Base-by-base conservation (phyloP, 2,888 invertebrate genomes). In the Drosophila testacea region DNA sequence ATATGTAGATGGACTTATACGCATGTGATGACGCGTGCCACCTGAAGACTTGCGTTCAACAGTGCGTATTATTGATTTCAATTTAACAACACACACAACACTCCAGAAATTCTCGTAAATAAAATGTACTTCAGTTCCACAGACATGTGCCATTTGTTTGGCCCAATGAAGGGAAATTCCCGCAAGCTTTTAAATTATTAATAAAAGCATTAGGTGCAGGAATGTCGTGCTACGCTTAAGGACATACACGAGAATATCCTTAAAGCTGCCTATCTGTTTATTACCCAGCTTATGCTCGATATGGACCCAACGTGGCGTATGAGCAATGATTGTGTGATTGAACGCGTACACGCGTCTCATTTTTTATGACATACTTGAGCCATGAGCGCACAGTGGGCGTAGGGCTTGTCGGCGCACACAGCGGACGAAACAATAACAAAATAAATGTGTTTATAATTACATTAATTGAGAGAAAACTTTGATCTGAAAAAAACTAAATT, bases 251-350 rank as follows among this genome's bases (percentile, higher is more conserved):
- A 30, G 16, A 10, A 56, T 44, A 56, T 77, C 39, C 60, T 65
- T 77, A 60, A 71, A 70, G 73, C 77, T 34, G 30, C 28, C 44
- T 56, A 50, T 47, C 47, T 52, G 51, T 62, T 72, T 68, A 57
- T 55, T 68, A 39, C 13, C 16, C 30, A 22, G 42, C 63, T 61
- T 52, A 66, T 28, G 28, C 30, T 9, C 6, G n/a, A 47, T n/a
- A 28, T 27, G 38, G 13, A 13, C 34, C 11, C 63, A 63, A 64
- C 72, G 65, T 34, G 63, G 76, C 79, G 76, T 74, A 82, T 82
- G 86, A 69, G 80, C 61, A 64, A 80, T 67, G 50, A 50, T 55
- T 47, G 60, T 52, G 44, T 64, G 57, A 69, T 75, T 75, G 77
- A 62, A 67, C 34, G 61, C 51, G 32, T 38, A 22, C 28, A 51